Evolutionary conservation across 2,888 invertebrate species (phyloP), one percentile per base, ranked within the genome.

Genomic region (Cephalotes varians): DNA sequence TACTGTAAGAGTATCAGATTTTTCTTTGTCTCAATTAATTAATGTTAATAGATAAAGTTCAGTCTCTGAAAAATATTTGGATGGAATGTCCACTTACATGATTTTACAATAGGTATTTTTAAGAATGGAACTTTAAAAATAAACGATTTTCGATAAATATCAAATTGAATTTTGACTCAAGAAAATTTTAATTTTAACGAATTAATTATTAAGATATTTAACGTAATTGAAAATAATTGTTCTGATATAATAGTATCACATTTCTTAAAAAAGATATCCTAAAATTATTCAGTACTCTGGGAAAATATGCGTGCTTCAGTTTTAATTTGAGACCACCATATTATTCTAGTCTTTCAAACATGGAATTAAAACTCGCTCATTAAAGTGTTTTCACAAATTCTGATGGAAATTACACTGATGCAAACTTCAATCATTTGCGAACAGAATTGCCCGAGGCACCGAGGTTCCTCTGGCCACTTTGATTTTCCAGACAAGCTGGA

Each of bases 401-500:
- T 21, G 10, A 10, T 31, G 56, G 44, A 67, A 67, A 77, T 77
- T 67, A 56, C 44, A 56, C 54, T 7, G 54, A 77, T 34, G 77
- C 54, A 54, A 18, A 34, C 44, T 31, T 44, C 37, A 51, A 64
- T 34, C 31, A 67, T 77, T 67, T 67, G 56, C 44, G 31, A 56
- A 44, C 44, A 25, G 34, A 44, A 79, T 69, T 44, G 67, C 31
- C 44, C 12, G 10, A 54, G 67, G 21, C 54, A n/a, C n/a, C n/a
- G n/a, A n/a, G n/a, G 37, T 12, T 51, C 0, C 21, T 15, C 31
- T 40, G 54, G 34, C 25, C 21, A 64, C 64, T 56, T 54, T 58
- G 44, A 79, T 79, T 69, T 79, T 79, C 67, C 67, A 56, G 67
- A 77, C 49, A 56, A 77, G 44, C 67, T 65, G 54, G 49, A n/a